A percentile compares a stretch with the other conserved stretches of the same genome.
phyloP scores from a whole-genome alignment of 2,797 vertebrate genomes.

The Amblyopsis hoosieri region DNA sequence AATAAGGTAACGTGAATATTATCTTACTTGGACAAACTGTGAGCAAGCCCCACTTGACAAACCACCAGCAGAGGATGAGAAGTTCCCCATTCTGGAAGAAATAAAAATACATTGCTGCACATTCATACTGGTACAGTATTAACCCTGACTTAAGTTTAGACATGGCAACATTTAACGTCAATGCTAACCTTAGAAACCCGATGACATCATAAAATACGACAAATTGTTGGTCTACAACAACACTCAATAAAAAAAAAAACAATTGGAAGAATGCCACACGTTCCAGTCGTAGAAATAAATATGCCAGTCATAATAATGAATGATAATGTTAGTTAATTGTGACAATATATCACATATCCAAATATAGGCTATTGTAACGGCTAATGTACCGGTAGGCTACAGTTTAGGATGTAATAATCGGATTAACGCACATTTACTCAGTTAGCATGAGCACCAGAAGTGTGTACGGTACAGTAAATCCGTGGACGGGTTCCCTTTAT shows the following conservation, averaged over 20 bases:
- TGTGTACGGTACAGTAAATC: too few species aligned
- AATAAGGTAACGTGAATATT: background rate
- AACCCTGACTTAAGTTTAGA: background rate
- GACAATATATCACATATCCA: background rate
- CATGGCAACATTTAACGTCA: background rate
- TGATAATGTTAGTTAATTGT: background rate
- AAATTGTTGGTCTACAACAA: conserved; percentile 5
- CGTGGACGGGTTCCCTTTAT: background rate
- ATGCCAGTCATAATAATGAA: background rate
- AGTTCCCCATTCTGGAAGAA: conserved; percentile 80
- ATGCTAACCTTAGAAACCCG: conserved; percentile 46
- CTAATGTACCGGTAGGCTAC: too few species aligned
- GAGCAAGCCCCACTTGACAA: conserved; percentile 54
- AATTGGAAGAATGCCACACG: conserved; percentile 19
- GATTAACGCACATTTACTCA: too few species aligned
- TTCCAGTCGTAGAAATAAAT: background rate
- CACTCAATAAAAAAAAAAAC: conserved; percentile 19
- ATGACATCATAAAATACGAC: conserved; percentile 26
- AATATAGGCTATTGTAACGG: too few species aligned
- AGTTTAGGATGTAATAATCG: too few species aligned
- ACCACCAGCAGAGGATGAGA: conserved; percentile 52
- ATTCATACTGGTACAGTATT: too few species aligned
- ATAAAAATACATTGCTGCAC: conserved; percentile 2
- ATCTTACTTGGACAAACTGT: conserved; percentile 73
- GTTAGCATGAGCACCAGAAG: too few species aligned